phyloP scores from a whole-genome alignment of 1,140 invertebrate species.

The Zaprionus africanus region DNA sequence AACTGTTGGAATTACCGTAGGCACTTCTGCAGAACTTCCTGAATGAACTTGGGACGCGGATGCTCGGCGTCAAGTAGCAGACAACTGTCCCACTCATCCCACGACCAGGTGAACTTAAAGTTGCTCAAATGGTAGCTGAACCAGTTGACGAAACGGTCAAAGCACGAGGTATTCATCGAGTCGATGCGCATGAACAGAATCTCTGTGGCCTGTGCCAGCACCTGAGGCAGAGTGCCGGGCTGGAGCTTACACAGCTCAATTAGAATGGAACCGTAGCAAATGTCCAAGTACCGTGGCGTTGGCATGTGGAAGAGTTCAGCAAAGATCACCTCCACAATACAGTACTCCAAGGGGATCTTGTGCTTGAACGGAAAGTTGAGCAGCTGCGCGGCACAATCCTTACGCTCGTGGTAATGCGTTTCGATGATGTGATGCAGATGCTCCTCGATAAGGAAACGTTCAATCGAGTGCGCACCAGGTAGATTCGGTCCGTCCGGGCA shows the following conservation, averaged over 20 bases:
- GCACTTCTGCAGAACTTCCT: constrained; percentile 95
- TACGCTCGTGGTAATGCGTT: constrained; percentile 94
- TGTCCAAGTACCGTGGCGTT: constrained; percentile 93
- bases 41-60: constrained; percentile 97
- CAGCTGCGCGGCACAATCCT: constrained; percentile 97
- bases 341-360: constrained; percentile 98
- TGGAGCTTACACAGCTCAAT: constrained; percentile 99
- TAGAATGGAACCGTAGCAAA: constrained; percentile 97
- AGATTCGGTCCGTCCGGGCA: constrained; percentile 96
- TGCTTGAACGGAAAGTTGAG: constrained; percentile 96
- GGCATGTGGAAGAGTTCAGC: constrained; percentile 97
- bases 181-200: constrained; percentile 98
- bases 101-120: constrained; percentile 99
- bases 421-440: constrained; percentile 97
- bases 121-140: constrained; percentile 99
- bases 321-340: constrained; percentile 99
- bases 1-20: constrained; percentile 88
- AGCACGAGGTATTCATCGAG: constrained; percentile 97
- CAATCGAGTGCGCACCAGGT: constrained; percentile 98
- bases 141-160: constrained; percentile 99
- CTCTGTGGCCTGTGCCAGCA: constrained; percentile 98
- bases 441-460: constrained; percentile 98
- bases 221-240: constrained; percentile 98
- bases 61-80: constrained; percentile 94
- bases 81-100: constrained; percentile 97